Percentiles rank a stretch among this genome's conserved stretches.
These are phyloP conservation scores for Parapristionchus giblindavisi DNA, from an alignment of 2,888 invertebrate genomes.

Conservation along the genomic window DNA sequence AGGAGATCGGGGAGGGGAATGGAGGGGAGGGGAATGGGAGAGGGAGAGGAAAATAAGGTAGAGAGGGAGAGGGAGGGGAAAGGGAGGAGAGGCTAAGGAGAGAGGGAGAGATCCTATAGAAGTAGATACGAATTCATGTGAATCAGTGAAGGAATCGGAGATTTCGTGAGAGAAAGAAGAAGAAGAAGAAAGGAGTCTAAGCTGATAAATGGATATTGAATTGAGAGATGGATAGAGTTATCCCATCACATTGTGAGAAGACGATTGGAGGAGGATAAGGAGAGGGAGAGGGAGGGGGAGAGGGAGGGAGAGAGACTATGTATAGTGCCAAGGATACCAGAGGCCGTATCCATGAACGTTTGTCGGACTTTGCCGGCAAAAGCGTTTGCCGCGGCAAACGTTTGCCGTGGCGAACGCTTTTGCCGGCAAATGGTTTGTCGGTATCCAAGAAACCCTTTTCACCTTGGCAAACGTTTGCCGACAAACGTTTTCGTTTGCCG, in stretches of 20 bases:
- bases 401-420: too few species aligned
- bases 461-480: too few species aligned
- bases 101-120: background rate
- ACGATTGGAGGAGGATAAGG: background rate
- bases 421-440: too few species aligned
- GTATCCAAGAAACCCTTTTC: too few species aligned
- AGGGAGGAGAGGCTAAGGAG: too few species aligned
- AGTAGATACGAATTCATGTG: background rate
- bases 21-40: conserved; percentile 9
- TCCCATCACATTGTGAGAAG: too few species aligned
- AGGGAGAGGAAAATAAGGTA: background rate
- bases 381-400: too few species aligned
- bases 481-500: too few species aligned
- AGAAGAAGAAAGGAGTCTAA: background rate
- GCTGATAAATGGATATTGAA: conserved; percentile 26
- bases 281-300: background rate
- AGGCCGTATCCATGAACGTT: too few species aligned
- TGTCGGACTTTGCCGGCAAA: too few species aligned
- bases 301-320: background rate
- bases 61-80: background rate
- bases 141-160: background rate
- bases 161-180: background rate
- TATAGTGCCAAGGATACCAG: too few species aligned
- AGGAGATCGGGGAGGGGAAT: background rate
- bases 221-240: too few species aligned